phyloP scores from a whole-genome alignment of 2,888 invertebrate species.

The Polydrusus tereticollis region DNA sequence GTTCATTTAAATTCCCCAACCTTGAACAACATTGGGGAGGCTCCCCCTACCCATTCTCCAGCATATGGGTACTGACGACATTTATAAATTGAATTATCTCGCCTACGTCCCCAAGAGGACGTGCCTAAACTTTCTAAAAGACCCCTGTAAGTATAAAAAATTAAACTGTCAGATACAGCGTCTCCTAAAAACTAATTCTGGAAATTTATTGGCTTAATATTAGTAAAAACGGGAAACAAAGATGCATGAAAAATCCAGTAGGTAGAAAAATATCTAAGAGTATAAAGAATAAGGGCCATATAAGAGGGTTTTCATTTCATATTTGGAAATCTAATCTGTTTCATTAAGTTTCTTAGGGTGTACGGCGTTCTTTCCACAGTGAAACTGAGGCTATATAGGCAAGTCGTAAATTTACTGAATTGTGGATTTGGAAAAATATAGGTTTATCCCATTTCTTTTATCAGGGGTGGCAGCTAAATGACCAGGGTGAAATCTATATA shows the following conservation, averaged over 20 bases:
- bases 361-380: constrained; percentile 43
- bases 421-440: constrained; percentile 63
- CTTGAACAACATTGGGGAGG: no score
- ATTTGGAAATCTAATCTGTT: constrained; percentile 55
- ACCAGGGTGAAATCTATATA: constrained; percentile 50
- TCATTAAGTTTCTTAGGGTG: constrained; percentile 61
- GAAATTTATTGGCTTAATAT: constrained; percentile 38
- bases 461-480: constrained; percentile 60
- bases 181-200: constrained; percentile 35
- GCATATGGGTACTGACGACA: not conserved
- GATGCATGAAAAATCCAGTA: constrained; percentile 38
- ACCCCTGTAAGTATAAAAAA: constrained; percentile 31
- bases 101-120: not conserved
- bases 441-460: constrained; percentile 62
- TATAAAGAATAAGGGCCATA: constrained; percentile 41
- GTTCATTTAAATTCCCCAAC: no score
- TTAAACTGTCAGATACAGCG: constrained; percentile 40
- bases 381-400: constrained; percentile 59
- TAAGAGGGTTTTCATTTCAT: constrained; percentile 47
- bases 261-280: constrained; percentile 39
- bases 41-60: no score
- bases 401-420: constrained; percentile 63
- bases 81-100: constrained; percentile 6
- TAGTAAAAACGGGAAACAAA: constrained; percentile 36
- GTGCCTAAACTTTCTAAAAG: constrained; percentile 8